phyloP scores from a whole-genome alignment of 2,888 invertebrate genomes.

The Plagodis dolabraria region DNA sequence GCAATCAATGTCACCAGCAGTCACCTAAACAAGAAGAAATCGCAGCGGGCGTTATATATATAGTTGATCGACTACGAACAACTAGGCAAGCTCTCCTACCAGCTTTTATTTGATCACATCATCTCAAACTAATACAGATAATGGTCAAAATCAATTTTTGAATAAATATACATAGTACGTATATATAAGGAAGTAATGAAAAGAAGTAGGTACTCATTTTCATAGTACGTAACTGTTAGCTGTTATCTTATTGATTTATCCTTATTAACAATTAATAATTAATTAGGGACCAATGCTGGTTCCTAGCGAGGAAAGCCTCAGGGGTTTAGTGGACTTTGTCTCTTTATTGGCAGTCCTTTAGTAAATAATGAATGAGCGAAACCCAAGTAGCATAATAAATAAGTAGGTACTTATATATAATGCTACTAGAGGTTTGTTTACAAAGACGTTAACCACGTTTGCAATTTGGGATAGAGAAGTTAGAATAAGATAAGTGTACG shows the following conservation, averaged over 20 bases:
- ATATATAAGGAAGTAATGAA: no score
- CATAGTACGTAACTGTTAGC: background rate
- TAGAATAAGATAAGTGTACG: background rate
- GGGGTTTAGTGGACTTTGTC: constrained; percentile 38
- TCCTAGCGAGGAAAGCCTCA: constrained; percentile 25
- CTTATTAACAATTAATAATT: constrained; percentile 33
- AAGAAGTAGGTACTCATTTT: no score
- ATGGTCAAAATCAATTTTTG: no score
- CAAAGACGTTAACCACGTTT: background rate
- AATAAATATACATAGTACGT: no score
- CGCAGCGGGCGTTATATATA: no score
- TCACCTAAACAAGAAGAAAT: no score
- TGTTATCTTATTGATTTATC: background rate
- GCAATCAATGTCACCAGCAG: no score
- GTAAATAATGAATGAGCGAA: constrained; percentile 47
- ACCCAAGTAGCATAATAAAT: no score
- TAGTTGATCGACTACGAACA: no score
- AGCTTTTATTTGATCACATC: no score
- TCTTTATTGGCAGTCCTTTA: constrained; percentile 35
- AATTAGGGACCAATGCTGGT: constrained; percentile 25
- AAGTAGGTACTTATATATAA: constrained; percentile 1
- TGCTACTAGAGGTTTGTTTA: background rate
- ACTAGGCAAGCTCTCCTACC: no score
- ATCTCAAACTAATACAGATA: no score
- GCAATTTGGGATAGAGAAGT: background rate